Base-by-base conservation (phyloP, 2,113 vertebrate genomes). In the Lagopus leucura region DNA sequence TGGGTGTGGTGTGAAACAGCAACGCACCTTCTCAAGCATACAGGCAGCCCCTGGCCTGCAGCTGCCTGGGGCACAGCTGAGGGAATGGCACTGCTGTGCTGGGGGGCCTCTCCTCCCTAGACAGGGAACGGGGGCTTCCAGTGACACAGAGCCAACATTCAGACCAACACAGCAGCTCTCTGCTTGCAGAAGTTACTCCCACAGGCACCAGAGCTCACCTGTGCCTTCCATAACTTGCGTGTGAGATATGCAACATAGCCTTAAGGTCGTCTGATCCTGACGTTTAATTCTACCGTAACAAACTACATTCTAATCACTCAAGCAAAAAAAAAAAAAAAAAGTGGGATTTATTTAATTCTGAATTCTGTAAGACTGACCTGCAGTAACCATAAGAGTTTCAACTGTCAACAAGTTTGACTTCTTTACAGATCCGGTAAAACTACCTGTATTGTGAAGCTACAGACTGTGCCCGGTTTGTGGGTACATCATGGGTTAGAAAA, bases 401-500 rank as follows among this genome's bases (percentile, higher is more conserved):
- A 91, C 88, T 96, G 83, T 96, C 84, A 96, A 93, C 76, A 96
- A 79, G 66, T 91, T 82, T 72, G 88, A 97, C 82, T 94, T 87
- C 66, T 92, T 94, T 96, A 97, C 67, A 96, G 95, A 94, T 88
- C 72, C 75, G 79, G 96, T 50, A 96, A 94, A 96, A 95, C 93
- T 63, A 96, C 89, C 80, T 92, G 89, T 86, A 83, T 61, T 90
- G 75, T 95, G 73, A 91, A 95, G 92, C 73, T 93, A 94, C 74
- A 96, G 87, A 91, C 61, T 0, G 60, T 84, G 81, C 67, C 97
- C 92, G 73, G 0, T 88, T 90, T 95, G 78, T 80, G 88, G 73
- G 92, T 92, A 89, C 95, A 66, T 52, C 27, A 64, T n/a, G 75
- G 94, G 94, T 93, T 97, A 97, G 96, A 95, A 96, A 97, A 97